A percentile compares a stretch with the other conserved stretches of the same genome.
Evolutionary conservation across 2,113 vertebrate genomes (phyloP).

Genomic region (Otus sunia): DNA sequence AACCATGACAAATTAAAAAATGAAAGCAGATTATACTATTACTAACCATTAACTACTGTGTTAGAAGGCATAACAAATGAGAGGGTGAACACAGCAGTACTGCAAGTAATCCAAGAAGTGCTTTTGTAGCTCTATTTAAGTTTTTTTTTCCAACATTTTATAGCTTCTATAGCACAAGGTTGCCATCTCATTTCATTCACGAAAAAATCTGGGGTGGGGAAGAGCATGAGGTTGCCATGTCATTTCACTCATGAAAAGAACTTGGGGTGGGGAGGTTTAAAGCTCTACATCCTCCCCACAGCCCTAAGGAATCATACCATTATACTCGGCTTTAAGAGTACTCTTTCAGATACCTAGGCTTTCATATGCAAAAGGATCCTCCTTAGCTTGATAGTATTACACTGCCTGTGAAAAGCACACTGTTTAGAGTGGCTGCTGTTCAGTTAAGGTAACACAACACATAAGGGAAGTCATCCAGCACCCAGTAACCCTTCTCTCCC

Average conservation of each 20-base stretch:
- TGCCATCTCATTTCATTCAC: neutral
- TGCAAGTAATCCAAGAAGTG: neutral
- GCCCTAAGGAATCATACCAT: neutral
- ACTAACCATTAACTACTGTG: slow-evolving; percentile 2
- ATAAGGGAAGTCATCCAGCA: neutral
- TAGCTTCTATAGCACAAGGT: neutral
- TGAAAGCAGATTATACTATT: neutral
- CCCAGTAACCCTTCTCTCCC: neutral
- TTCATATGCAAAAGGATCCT: neutral
- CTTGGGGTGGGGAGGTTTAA: neutral
- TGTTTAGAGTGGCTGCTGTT: neutral
- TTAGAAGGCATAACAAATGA: neutral
- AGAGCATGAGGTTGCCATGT: neutral
- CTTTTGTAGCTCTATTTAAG: neutral
- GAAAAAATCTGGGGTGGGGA: neutral
- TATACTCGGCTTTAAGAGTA: neutral
- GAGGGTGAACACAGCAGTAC: neutral
- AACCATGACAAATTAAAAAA: neutral
- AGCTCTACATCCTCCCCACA: neutral
- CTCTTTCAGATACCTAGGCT: neutral
- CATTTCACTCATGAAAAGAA: neutral
- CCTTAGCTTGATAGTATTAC: neutral
- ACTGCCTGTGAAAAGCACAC: neutral
- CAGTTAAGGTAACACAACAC: neutral
- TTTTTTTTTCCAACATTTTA: neutral